Evolutionary conservation across 2,797 vertebrate species (phyloP), one percentile per base, ranked within the genome.

Genomic region (Danio kyathit): DNA sequence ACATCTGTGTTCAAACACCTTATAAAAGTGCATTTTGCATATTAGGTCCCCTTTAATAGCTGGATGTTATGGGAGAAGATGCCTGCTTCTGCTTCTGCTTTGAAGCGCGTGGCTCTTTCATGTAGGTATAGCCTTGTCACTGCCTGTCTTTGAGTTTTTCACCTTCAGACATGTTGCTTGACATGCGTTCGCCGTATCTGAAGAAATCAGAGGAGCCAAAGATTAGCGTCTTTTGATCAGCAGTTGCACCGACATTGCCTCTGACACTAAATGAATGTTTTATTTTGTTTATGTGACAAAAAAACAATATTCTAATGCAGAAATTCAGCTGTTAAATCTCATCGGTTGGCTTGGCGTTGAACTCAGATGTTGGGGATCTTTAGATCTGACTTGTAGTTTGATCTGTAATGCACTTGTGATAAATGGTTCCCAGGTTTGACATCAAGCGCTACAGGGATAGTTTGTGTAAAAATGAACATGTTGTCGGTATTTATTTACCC

Each of bases 31-130:
- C 3, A 29, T 29, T 29, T 29, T 29, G 29, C 29, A 29, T 29
- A 29, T 29, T 29, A 29, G 29, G 29, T 29, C 29, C 29, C 29
- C 12, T 52, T 80, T 88, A 84, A 89, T 88, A 82, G 88, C 88
- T 86, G 71, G 71, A 82, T 86, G 72, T 77, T 56, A 79, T 48
- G 67, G 72, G 46, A 41, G 76, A 6, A 14, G n/a, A 72, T 51
- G 14, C 41, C 74, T 74, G 67, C 56, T 46, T 49, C 77, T 29
- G 71, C 40, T 56, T 21, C 43, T 73, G 71, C 70, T 64, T 76
- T 79, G 65, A 79, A 65, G 52, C 2, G 44, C 29, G 2, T 43
- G n/a, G 3, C 49, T 79, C 75, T 83, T 80, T 87, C 67, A 83
- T 74, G 51, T 72, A 51, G 44, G 66, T 60, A 29, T 52, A 48